These are phyloP conservation scores for Corapipo altera DNA, from an alignment of 2,113 vertebrate genomes.

Conservation along the genomic window DNA sequence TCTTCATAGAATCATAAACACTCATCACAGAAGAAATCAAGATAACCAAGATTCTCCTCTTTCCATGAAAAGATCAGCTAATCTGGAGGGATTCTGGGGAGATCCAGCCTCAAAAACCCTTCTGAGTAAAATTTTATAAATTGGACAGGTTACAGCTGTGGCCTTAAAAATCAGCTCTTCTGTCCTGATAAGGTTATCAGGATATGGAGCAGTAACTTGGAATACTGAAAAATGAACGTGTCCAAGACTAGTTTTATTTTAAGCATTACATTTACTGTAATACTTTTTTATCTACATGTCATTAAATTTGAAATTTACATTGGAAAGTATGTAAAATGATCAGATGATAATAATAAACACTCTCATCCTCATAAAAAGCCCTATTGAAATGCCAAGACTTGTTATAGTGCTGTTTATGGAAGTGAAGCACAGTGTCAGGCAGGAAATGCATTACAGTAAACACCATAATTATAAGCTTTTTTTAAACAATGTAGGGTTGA, in stretches of 20 bases:
- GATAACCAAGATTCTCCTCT: background rate
- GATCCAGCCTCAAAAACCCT: background rate
- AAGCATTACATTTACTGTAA: background rate
- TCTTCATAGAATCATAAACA: background rate
- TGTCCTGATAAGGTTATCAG: background rate
- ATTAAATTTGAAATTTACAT: background rate
- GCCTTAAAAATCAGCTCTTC: background rate
- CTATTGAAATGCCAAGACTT: background rate
- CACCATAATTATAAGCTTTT: background rate
- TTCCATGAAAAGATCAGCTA: background rate
- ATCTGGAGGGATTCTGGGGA: background rate
- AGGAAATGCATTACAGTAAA: background rate
- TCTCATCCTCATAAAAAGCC: background rate
- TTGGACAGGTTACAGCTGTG: background rate
- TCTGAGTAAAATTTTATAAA: background rate
- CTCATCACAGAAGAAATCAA: background rate
- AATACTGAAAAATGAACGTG: background rate
- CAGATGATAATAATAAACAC: background rate
- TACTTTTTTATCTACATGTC: background rate
- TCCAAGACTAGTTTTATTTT: background rate
- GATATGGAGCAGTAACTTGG: background rate
- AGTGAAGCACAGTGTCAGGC: background rate
- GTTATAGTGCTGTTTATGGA: background rate
- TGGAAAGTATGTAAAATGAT: background rate
- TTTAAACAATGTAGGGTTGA: rapidly evolving